These are phyloP conservation scores for Oncorhynchus kisutch DNA, from an alignment of 2,113 vertebrate genomes.

Conservation along the genomic window DNA sequence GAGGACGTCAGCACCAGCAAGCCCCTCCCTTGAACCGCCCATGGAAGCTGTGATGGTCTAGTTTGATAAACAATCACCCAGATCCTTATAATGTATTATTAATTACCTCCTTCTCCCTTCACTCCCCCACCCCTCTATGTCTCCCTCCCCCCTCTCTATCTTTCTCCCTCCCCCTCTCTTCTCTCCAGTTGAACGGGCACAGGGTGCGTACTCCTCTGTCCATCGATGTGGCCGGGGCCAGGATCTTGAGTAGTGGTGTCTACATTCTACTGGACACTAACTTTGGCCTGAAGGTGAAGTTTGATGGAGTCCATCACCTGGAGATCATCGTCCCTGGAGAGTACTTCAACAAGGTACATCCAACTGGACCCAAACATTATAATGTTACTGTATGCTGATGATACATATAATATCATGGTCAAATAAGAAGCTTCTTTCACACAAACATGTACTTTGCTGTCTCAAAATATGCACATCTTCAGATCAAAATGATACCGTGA, in stretches of 20 bases:
- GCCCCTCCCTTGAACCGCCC: no score
- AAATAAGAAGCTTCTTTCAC: no score
- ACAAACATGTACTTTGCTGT: no score
- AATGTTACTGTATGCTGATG: no score
- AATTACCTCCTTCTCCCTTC: not conserved
- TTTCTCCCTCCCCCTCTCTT: not conserved
- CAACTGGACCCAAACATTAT: not conserved
- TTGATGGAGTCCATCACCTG: conserved; percentile 83
- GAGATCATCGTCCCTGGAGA: conserved; percentile 82
- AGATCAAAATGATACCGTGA: no score
- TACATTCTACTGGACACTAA: conserved; percentile 80
- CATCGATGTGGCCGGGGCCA: conserved; percentile 49
- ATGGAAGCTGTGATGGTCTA: no score
- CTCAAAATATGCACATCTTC: no score
- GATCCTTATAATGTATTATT: not conserved
- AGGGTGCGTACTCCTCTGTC: conserved; percentile 73
- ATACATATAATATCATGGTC: no score
- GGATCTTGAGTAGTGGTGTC: conserved; percentile 77
- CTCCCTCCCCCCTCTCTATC: not conserved
- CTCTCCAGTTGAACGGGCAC: conserved; percentile 68
- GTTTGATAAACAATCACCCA: not conserved
- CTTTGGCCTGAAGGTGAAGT: conserved; percentile 85
- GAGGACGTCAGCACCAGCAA: no score
- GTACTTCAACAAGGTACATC: conserved; percentile 82
- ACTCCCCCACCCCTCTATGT: no score